Percentiles rank a stretch among this genome's conserved stretches.
phyloP scores from a whole-genome alignment of 2,113 vertebrate genomes.

The Anguilla rostrata region DNA sequence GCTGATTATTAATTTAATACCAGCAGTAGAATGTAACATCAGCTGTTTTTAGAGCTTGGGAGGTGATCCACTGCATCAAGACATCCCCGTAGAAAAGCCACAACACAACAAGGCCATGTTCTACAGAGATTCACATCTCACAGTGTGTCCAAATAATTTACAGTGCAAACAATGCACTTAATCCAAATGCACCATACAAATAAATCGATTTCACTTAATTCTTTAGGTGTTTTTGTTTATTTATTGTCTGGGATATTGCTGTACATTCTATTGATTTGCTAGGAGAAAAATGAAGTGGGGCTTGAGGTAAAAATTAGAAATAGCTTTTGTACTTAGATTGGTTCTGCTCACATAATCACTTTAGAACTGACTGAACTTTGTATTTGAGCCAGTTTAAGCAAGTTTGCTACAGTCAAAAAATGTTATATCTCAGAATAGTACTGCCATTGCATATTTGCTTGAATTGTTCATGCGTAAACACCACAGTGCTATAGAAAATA shows the following conservation, averaged over 20 bases:
- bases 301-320: neutral
- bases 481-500: neutral
- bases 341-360: neutral
- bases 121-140: too few relatives aligned
- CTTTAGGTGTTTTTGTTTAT: neutral
- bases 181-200: neutral
- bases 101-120: too few relatives aligned
- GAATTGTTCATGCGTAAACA: neutral
- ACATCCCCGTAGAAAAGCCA: too few relatives aligned
- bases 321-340: neutral
- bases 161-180: neutral
- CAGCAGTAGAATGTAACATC: too few relatives aligned
- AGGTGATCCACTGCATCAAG: too few relatives aligned
- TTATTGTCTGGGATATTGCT: neutral
- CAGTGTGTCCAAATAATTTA: too few relatives aligned
- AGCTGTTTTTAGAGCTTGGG: too few relatives aligned
- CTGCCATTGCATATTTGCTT: neutral
- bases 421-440: neutral
- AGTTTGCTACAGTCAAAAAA: conserved; percentile 7
- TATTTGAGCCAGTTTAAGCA: neutral
- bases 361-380: neutral
- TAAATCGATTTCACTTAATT: neutral
- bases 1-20: too few relatives aligned
- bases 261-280: neutral
- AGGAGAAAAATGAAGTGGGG: neutral